These are phyloP conservation scores for Lucilia cuprina DNA, from an alignment of 1,140 invertebrate species.

Conservation along the genomic window DNA sequence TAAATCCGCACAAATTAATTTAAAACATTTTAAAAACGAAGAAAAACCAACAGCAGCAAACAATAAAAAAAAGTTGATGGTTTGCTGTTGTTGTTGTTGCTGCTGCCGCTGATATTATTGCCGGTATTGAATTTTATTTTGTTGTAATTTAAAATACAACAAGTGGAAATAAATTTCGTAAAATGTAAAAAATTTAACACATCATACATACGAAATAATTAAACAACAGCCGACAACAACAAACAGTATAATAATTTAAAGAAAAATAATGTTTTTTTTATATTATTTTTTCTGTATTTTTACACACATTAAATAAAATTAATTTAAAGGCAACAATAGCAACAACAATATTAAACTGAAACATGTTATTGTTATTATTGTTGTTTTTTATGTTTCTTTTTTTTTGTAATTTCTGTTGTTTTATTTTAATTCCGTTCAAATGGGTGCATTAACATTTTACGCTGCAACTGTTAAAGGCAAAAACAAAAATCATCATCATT, in stretches of 20 bases:
- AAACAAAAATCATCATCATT: not conserved
- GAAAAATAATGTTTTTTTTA: not conserved
- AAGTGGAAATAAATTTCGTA: constrained; percentile 7
- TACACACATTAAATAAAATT: not conserved
- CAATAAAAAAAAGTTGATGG: not conserved
- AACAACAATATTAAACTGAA: not conserved
- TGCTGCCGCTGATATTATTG: not conserved
- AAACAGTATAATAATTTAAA: too few relatives aligned
- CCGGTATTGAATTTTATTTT: not conserved
- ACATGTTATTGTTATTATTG: not conserved
- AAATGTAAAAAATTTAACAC: not conserved
- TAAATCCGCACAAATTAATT: constrained; percentile 20
- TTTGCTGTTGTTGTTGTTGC: not conserved
- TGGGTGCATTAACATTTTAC: constrained; percentile 27
- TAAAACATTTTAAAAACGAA: constrained; percentile 2
- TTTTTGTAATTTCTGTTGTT: not conserved
- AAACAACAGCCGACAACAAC: not conserved
- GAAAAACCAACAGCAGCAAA: not conserved
- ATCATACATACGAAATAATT: not conserved
- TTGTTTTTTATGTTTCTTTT: not conserved
- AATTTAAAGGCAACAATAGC: not conserved
- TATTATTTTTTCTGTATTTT: not conserved
- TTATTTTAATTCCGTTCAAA: not conserved
- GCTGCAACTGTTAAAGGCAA: constrained; percentile 12
- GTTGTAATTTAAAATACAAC: constrained; percentile 16